phyloP scores from a whole-genome alignment of 1,140 invertebrate genomes.

The Drepana arcuata region DNA sequence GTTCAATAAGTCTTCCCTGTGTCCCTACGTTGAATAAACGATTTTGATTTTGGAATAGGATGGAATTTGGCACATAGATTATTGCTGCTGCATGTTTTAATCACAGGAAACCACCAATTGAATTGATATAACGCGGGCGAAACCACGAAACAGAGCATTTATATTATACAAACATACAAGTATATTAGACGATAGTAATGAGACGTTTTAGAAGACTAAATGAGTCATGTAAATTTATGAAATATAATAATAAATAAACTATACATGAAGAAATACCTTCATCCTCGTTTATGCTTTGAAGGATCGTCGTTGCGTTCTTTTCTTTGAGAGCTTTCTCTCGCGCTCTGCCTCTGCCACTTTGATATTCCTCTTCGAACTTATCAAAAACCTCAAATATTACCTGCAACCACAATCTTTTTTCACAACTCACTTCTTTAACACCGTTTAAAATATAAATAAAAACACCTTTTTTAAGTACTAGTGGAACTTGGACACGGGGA shows the following conservation, averaged over 20 bases:
- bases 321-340: conserved; percentile 40
- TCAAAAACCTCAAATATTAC: conserved; percentile 34
- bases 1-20: too few species aligned
- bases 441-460: too few species aligned
- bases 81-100: too few species aligned
- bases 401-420: too few species aligned
- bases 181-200: too few species aligned
- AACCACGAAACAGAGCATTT: neutral
- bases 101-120: neutral
- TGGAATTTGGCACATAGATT: too few species aligned
- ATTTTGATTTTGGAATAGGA: too few species aligned
- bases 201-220: too few species aligned
- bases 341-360: conserved; percentile 25
- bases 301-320: conserved; percentile 32
- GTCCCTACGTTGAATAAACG: too few species aligned
- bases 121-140: neutral
- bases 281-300: conserved; percentile 52
- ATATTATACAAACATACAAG: neutral
- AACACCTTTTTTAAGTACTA: too few species aligned
- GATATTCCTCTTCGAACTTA: conserved; percentile 48
- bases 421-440: too few species aligned
- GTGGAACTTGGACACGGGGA: too few species aligned
- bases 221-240: neutral
- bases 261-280: conserved; percentile 29
- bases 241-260: neutral